Conservation (phyloP, 2,113 vertebrate genomes). For the Pluvianellus socialis region DNA sequence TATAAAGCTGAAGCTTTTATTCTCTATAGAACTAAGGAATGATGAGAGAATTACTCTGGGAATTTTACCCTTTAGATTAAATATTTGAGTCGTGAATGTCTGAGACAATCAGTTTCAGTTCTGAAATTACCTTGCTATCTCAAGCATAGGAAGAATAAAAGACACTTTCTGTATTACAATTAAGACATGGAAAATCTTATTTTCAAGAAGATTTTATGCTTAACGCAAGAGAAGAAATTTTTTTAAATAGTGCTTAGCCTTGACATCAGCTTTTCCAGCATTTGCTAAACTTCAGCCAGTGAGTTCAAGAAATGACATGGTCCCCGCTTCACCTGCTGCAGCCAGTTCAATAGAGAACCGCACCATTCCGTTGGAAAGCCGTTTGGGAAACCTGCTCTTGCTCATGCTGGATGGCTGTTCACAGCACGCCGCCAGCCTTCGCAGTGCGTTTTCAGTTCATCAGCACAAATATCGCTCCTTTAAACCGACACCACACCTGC, state of each 20-base stretch:
- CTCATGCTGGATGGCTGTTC: not conserved
- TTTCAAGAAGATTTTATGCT: slow-evolving; percentile 69
- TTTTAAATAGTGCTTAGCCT: not conserved
- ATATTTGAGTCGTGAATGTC: slow-evolving; percentile 80
- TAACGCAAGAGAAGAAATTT: slow-evolving; percentile 6
- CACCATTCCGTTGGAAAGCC: not conserved
- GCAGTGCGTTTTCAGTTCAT: not conserved
- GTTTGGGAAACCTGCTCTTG: fast-evolving
- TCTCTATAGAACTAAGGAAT: slow-evolving; percentile 72
- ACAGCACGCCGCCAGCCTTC: not conserved
- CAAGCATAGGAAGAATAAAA: slow-evolving; percentile 77
- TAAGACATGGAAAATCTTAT: slow-evolving; percentile 75
- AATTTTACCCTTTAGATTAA: slow-evolving; percentile 82
- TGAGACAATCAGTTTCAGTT: slow-evolving; percentile 77
- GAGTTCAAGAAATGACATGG: not conserved
- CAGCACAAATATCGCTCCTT: not conserved
- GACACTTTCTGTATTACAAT: slow-evolving; percentile 72
- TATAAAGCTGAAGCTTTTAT: slow-evolving; percentile 79
- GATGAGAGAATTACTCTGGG: slow-evolving; percentile 76
- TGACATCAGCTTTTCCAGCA: slow-evolving; percentile 16
- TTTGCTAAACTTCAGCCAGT: not conserved
- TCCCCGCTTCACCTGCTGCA: not conserved
- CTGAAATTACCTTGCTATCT: slow-evolving; percentile 81
- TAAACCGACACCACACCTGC: not conserved
- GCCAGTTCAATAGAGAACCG: not conserved